A percentile compares a stretch with the other conserved stretches of the same genome.
phyloP scores from a whole-genome alignment of 1,140 invertebrate genomes.

The Apis laboriosa region DNA sequence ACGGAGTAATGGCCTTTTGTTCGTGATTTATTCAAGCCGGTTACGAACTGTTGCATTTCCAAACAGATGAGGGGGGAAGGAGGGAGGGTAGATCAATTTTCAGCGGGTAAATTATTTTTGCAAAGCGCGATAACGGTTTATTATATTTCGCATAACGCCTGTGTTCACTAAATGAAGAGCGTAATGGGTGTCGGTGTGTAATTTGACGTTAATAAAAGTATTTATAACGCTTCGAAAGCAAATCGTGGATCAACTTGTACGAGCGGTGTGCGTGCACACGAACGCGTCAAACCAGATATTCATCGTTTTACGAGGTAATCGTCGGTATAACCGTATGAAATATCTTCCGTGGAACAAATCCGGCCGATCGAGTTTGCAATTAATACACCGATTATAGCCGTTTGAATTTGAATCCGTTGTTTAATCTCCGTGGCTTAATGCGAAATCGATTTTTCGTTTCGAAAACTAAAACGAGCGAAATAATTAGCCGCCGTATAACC shows the following conservation, averaged over 20 bases:
- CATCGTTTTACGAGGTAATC: background rate
- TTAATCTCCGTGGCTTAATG: background rate
- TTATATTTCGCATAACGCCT: slow-evolving; percentile 1
- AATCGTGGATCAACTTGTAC: background rate
- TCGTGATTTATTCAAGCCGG: background rate
- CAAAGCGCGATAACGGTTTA: slow-evolving; percentile 11
- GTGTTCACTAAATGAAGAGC: background rate
- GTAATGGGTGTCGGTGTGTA: background rate
- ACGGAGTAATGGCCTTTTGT: background rate
- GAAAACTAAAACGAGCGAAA: background rate
- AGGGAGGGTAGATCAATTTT: background rate
- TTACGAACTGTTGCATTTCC: background rate
- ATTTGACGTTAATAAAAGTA: slow-evolving; percentile 43
- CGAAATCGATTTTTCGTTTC: background rate
- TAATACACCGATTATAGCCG: background rate
- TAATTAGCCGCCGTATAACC: background rate
- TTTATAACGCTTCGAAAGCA: slow-evolving; percentile 29
- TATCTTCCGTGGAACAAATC: background rate
- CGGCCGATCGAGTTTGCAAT: background rate
- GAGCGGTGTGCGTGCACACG: background rate
- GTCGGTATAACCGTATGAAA: background rate
- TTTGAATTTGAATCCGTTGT: background rate
- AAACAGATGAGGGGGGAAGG: background rate
- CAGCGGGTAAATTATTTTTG: slow-evolving; percentile 6
- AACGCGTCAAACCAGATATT: background rate